Evolutionary conservation across 2,888 invertebrate species (phyloP).

Genomic region (Bembecia ichneumoniformis): DNA sequence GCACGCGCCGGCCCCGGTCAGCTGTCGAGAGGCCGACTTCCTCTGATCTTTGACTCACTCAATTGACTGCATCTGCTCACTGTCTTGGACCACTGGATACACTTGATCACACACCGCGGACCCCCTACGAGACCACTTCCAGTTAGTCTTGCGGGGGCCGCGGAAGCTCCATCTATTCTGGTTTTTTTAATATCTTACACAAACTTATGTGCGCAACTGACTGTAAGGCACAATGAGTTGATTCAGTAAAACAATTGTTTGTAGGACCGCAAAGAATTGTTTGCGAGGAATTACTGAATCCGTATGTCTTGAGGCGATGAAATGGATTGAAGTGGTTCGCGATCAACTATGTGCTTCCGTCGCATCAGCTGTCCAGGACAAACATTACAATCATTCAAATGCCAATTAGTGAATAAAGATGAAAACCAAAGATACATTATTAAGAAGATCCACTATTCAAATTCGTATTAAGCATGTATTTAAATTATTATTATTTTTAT

Average conservation of each 20-base stretch:
- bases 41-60: constrained; percentile 69
- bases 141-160: constrained; percentile 10
- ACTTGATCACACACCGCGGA: constrained; percentile 1
- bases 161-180: constrained; percentile 28
- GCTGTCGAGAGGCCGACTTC: constrained; percentile 43
- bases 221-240: neutral
- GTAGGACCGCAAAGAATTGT: constrained; percentile 12
- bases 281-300: constrained; percentile 66
- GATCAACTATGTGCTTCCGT: constrained; percentile 68
- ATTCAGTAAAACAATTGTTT: constrained; percentile 7
- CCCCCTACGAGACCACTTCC: too few species aligned
- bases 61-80: constrained; percentile 60
- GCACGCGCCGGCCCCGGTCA: constrained; percentile 38
- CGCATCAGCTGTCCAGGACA: constrained; percentile 44
- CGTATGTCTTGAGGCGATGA: constrained; percentile 58
- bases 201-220: constrained; percentile 19
- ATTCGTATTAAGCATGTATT: too few species aligned
- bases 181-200: constrained; percentile 14
- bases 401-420: too few species aligned
- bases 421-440: too few species aligned
- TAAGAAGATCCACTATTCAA: too few species aligned
- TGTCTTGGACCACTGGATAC: constrained; percentile 28
- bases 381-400: neutral
- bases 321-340: constrained; percentile 69
- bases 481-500: too few species aligned